Evolutionary conservation across 2,888 invertebrate genomes (phyloP), one percentile per base, ranked within the genome.

Genomic region (Lochmaea crataegi): DNA sequence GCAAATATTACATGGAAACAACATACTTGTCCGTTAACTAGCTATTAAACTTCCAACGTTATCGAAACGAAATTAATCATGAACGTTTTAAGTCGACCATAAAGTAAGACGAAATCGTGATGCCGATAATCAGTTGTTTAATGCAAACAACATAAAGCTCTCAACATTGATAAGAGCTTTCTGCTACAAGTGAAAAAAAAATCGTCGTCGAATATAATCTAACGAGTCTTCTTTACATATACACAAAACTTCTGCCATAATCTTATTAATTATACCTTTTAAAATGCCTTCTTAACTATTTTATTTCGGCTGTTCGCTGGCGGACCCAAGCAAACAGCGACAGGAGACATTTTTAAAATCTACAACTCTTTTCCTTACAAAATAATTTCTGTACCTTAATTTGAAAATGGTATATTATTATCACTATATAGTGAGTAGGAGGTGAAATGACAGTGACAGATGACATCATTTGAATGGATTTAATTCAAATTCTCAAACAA

Each of bases 141-240:
- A 86, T 85, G 85, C 85, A 84, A 82, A 86, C 86, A 86, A 84
- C 85, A 83, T 84, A 86, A 86, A 84, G 85, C 86, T 86, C 84
- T 86, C 85, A 86, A 80, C 79, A 79, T 76, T 80, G 81, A 82
- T 83, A 83, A 82, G 74, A 63, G 38, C 71, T 65, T 75, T 76
- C 73, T 71, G 66, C 69, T 63, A 38, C 42, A 48, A 68, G 66
- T 73, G 65, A 64, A 72, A 72, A 76, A 72, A 76, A 76, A 76
- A 26, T 42, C 42, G 42, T 22, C 76, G 53, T 68, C 68, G 64
- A 66, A 60, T 73, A 76, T 73, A 72, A 73, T 75, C 75, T 75
- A 73, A 71, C 72, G 75, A 72, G 58, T 73, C 69, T 67, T 61
- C 71, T 69, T 63, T 68, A 53, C 7, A 18, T 18, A 53, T 9